A percentile compares a stretch with the other conserved stretches of the same genome.
Conservation (phyloP, 2,113 vertebrate genomes). For the Salvelinus fontinalis region DNA sequence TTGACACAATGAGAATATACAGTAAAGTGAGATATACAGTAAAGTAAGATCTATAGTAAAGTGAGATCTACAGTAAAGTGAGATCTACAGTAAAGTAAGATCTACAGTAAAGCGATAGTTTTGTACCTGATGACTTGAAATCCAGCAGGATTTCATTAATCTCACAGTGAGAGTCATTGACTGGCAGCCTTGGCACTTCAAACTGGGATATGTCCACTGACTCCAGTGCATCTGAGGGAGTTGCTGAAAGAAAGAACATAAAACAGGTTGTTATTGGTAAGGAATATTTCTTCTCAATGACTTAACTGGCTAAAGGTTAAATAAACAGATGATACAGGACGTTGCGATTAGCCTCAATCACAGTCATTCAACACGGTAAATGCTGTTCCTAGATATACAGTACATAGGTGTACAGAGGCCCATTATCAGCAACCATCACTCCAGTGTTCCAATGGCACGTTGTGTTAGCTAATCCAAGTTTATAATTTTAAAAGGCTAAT, state of each 20-base stretch:
- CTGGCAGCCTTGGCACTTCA: slow-evolving; percentile 4
- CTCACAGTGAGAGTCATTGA: background rate
- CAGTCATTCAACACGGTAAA: background rate
- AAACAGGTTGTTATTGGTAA: too few relatives aligned
- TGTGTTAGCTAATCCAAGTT: too few relatives aligned
- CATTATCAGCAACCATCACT: too few relatives aligned
- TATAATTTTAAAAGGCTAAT: too few relatives aligned
- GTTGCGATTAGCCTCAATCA: background rate
- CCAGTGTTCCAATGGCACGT: too few relatives aligned
- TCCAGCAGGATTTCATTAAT: slow-evolving; percentile 13
- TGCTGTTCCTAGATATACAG: background rate
- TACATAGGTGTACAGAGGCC: too few relatives aligned
- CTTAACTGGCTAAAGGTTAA: too few relatives aligned
- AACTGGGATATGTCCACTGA: slow-evolving; percentile 41
- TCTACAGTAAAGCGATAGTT: background rate
- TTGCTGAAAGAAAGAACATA: background rate
- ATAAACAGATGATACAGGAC: background rate
- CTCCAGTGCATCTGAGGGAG: slow-evolving; percentile 6
- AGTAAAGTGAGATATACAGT: too few relatives aligned
- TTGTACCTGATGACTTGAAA: slow-evolving; percentile 45
- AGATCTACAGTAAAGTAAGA: too few relatives aligned
- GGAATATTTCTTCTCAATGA: too few relatives aligned
- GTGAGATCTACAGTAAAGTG: too few relatives aligned
- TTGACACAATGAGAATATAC: background rate
- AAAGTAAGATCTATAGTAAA: too few relatives aligned